Conservation (phyloP, 1,140 invertebrate species). For the Drosophila sucinea region DNA sequence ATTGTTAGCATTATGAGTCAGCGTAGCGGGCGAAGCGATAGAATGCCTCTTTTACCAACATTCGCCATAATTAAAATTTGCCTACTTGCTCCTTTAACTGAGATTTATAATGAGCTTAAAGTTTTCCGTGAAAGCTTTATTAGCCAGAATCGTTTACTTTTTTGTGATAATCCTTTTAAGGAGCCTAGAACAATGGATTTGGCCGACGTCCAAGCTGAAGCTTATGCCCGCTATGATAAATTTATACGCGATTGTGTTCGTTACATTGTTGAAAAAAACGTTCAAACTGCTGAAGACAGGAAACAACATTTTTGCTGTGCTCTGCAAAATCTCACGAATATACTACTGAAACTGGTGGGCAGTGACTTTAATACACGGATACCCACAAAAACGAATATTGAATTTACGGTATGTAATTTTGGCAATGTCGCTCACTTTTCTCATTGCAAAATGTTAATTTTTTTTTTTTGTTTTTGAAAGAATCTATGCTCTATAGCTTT, state of each 20-base stretch:
- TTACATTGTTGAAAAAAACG: slow-evolving; percentile 51
- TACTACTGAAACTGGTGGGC: slow-evolving; percentile 58
- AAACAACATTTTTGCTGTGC: slow-evolving; percentile 55
- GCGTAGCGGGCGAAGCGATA: not conserved
- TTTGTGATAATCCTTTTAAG: slow-evolving; percentile 18
- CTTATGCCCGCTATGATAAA: slow-evolving; percentile 45
- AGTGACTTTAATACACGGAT: slow-evolving; percentile 52
- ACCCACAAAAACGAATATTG: slow-evolving; percentile 34
- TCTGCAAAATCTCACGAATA: slow-evolving; percentile 57
- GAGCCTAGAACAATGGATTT: not conserved
- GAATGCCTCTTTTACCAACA: slow-evolving; percentile 14
- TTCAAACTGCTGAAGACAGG: slow-evolving; percentile 40
- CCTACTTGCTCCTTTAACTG: slow-evolving; percentile 48
- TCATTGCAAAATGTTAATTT: too few relatives aligned
- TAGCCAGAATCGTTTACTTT: slow-evolving; percentile 56
- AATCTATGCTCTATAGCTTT: slow-evolving; percentile 53
- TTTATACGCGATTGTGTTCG: slow-evolving; percentile 43
- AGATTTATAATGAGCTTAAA: slow-evolving; percentile 50
- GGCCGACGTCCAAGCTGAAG: slow-evolving; percentile 18
- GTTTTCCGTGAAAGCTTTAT: slow-evolving; percentile 53
- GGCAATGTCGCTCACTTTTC: too few relatives aligned
- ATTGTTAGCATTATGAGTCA: not conserved
- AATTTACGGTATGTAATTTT: slow-evolving; percentile 44
- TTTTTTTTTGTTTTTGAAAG: slow-evolving; percentile 17
- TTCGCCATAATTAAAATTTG: slow-evolving; percentile 66